Evolutionary conservation across 1,140 invertebrate genomes (phyloP), one percentile per base, ranked within the genome.

Genomic region (Diuraphis noxia): DNA sequence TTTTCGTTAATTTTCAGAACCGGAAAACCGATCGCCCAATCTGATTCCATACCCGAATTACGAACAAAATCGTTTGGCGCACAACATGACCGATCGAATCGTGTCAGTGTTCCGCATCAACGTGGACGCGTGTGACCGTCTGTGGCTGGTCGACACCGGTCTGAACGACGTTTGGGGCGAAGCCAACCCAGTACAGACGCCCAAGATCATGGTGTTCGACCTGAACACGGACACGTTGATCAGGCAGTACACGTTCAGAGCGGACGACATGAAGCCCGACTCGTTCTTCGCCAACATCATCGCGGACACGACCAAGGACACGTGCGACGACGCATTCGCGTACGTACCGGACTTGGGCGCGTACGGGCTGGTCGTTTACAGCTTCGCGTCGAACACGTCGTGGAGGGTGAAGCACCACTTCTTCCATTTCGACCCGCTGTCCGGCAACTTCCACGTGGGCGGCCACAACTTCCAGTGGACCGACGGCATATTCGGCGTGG

Each of bases 71-170:
- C 93, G 92, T 7, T 92, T 92, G 7, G 93, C 94, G 6, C 92
- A 87, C 0, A 94, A 94, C 0, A 94, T 94, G 40, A 94, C 94
- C 6, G 95, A 95, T 5, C 96, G 96, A 93, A 95, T 97, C n/a
- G 95, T 97, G 0, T 97, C 96, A 1, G 96, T 96, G 0, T 97
- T 96, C 93, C 94, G 96, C 0, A 94, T 97, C 0, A 94, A 96
- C 2, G 96, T 96, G 6, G 97, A 97, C 94, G 94, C 94, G 34
- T 97, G 96, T 93, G 95, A 95, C 41, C 95, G 96, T 6, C 95
- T 97, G 2, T 97, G 96, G 96, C 95, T 97, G 0, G 93, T 97
- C 56, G 97, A 97, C 92, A 96, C 96, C 0, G 96, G 97, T 0
- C 94, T 96, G 41, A 94, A 95, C 0, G 95, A 96, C 38, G 95